A percentile compares a stretch with the other conserved stretches of the same genome.
phyloP scores from a whole-genome alignment of 2,113 vertebrate genomes.

The Pteruthius melanotis region DNA sequence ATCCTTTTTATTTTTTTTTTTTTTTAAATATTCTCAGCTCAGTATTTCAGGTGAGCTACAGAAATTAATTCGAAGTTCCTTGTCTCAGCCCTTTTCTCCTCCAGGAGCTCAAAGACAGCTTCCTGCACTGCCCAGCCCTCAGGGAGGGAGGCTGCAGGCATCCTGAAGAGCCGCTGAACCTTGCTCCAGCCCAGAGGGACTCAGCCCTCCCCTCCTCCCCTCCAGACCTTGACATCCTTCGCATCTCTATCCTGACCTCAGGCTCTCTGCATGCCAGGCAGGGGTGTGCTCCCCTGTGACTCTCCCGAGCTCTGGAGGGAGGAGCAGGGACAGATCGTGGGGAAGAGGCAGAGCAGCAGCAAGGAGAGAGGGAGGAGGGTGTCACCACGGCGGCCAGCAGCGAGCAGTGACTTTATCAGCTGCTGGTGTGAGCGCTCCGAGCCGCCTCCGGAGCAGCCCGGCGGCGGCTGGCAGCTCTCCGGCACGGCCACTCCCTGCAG shows the following conservation, averaged over 20 bases:
- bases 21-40: neutral
- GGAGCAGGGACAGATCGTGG: neutral
- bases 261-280: neutral
- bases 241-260: neutral
- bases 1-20: neutral
- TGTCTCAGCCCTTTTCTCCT: neutral
- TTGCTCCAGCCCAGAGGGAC: neutral
- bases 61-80: neutral
- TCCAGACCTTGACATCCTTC: neutral
- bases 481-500: neutral
- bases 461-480: neutral
- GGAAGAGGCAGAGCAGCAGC: neutral
- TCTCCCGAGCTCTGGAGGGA: neutral
- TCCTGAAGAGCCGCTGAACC: neutral
- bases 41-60: neutral
- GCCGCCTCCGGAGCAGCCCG: neutral
- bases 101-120: neutral
- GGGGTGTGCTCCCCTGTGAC: neutral
- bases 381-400: accelerated
- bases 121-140: neutral
- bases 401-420: neutral
- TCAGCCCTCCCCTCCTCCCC: neutral
- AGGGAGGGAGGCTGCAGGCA: neutral
- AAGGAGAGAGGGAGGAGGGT: neutral
- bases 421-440: accelerated